Conservation (phyloP, 2,888 invertebrate genomes). For the Scrobipalpa costella region DNA sequence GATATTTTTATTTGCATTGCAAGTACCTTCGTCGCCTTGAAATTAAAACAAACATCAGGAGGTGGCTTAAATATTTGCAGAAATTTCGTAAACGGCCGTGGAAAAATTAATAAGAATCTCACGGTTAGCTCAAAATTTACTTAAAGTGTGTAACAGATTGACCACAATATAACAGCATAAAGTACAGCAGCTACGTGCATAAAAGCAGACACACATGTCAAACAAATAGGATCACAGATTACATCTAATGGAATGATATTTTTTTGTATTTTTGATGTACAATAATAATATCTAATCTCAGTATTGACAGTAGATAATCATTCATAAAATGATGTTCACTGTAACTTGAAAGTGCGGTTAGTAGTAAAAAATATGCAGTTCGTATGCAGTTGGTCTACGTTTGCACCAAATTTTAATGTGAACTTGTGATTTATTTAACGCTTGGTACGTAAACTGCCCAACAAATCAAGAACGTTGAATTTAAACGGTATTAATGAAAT, state of each 20-base stretch:
- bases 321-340: no score
- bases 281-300: no score
- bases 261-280: no score
- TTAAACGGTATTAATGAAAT: not conserved
- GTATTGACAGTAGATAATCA: no score
- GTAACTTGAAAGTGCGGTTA: not conserved
- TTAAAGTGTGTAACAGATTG: not conserved
- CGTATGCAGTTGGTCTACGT: not conserved
- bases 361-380: not conserved
- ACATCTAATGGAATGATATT: no score
- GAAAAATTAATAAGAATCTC: slow-evolving; percentile 9
- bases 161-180: not conserved
- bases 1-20: slow-evolving; percentile 16
- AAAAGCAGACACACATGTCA: no score
- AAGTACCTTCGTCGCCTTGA: slow-evolving; percentile 5
- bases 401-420: not conserved
- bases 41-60: slow-evolving; percentile 10
- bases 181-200: no score
- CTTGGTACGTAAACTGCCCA: not conserved
- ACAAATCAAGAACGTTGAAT: not conserved
- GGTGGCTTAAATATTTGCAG: slow-evolving; percentile 3
- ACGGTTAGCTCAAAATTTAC: not conserved
- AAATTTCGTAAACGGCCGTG: not conserved
- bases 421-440: slow-evolving; percentile 4
- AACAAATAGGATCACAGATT: no score